Conservation (phyloP, 2,888 invertebrate genomes). For the Trichopoda pennipes region DNA sequence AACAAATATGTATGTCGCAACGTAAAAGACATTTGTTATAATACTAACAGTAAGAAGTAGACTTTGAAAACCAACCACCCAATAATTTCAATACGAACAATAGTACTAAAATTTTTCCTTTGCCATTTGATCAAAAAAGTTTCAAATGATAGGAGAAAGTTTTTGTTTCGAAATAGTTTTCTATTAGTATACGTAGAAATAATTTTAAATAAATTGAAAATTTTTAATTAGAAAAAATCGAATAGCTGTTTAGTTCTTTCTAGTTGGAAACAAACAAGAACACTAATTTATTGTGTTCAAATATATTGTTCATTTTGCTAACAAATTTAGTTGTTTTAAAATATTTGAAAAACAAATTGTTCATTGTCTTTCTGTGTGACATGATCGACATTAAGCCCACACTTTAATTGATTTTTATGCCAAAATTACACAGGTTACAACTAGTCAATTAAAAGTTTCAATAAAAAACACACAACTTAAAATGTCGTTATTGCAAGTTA, state of each 20-base stretch:
- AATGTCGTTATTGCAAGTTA: neutral
- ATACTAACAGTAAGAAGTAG: too few relatives aligned
- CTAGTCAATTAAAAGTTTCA: conserved; percentile 22
- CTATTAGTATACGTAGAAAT: too few relatives aligned
- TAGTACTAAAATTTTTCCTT: too few relatives aligned
- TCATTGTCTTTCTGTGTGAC: conserved; percentile 2
- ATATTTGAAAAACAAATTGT: neutral
- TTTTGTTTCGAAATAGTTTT: too few relatives aligned
- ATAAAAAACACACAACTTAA: conserved; percentile 11
- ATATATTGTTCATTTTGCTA: neutral
- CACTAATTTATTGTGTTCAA: neutral
- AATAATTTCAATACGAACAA: too few relatives aligned
- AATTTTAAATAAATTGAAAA: too few relatives aligned
- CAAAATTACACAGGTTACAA: conserved; percentile 21
- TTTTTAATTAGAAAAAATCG: too few relatives aligned
- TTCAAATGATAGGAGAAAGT: too few relatives aligned
- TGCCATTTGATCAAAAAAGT: too few relatives aligned
- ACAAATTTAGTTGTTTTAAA: neutral
- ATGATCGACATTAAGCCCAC: conserved; percentile 26
- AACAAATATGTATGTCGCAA: too few relatives aligned
- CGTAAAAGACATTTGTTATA: too few relatives aligned
- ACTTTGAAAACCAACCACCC: too few relatives aligned
- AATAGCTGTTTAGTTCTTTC: neutral
- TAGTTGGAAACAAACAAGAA: neutral
- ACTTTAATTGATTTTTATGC: conserved; percentile 17